Evolutionary conservation across 1,140 invertebrate species (phyloP), one percentile per base, ranked within the genome.

Genomic region (Homalodisca vitripennis): DNA sequence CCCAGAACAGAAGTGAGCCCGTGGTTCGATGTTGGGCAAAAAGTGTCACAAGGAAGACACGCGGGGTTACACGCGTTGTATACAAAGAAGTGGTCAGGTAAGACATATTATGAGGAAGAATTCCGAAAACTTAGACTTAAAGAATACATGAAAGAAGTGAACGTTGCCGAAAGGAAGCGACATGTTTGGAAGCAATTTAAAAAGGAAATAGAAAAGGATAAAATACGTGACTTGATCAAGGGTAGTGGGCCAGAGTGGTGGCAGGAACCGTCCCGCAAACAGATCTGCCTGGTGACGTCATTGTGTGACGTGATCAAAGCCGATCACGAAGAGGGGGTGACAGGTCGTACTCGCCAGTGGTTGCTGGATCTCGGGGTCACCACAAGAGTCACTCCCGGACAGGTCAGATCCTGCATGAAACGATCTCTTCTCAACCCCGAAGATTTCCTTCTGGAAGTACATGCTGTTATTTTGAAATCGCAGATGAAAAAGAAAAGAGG

Each of bases 101-200:
- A 60, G 10, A 60, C 55, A 6, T 60, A 60, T 30, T 60, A 27
- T 60, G 55, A 60, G 29, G 55, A 60, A 27, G 55, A 60, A 60
- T 12, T 60, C 10, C 22, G 55, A 26, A 60, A 27, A 60, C 22
- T 60, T 12, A 13, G 27, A 60, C 6, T 12, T 12, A 60, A 22
- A n/a, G 22, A 60, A 29, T 60, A 60, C 26, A 24, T 27, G 10
- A 30, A 60, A 24, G 27, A 60, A 12, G 10, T 27, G 55, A 30
- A 60, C 6, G 22, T 27, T 2, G 55, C 55, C 3, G 26, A 27
- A 26, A 60, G 29, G 29, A 26, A 27, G 27, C 26, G 55, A 60
- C 26, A 60, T 13, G 26, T 60, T 6, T 60, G 55, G 55, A 26
- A 60, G 10, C 2, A 6, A 2, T 60, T 60, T 30, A 22, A 60